Conservation (phyloP, 2,113 vertebrate genomes). For the Aplodontia rufa region DNA sequence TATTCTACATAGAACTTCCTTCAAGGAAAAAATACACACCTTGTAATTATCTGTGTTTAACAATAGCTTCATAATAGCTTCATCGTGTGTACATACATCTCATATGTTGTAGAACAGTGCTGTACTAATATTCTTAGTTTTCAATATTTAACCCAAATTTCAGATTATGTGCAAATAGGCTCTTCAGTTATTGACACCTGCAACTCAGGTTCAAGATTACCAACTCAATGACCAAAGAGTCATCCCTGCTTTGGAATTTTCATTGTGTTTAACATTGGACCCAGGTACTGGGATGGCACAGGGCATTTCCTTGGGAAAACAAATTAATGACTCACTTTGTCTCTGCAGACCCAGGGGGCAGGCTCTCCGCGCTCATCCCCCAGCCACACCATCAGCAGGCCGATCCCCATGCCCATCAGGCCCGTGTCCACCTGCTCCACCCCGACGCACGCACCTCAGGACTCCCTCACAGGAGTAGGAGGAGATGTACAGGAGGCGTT, state of each 20-base stretch:
- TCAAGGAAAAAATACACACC: neutral
- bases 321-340: slow-evolving; percentile 62
- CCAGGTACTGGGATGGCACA: neutral
- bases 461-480: slow-evolving; percentile 97
- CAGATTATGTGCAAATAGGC: neutral
- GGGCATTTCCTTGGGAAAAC: neutral
- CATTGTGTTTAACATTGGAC: slow-evolving; percentile 23
- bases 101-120: neutral
- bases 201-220: neutral
- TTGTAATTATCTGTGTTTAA: neutral
- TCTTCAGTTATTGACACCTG: neutral
- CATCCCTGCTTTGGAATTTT: neutral
- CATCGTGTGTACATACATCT: neutral
- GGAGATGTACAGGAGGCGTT: slow-evolving; percentile 99
- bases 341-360: slow-evolving; percentile 95
- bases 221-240: neutral
- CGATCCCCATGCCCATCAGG: slow-evolving; percentile 95
- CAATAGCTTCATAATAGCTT: neutral
- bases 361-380: slow-evolving; percentile 96
- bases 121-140: slow-evolving; percentile 10
- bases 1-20: neutral
- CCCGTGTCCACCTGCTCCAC: slow-evolving; percentile 94
- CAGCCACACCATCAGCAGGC: slow-evolving; percentile 94
- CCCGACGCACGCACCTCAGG: slow-evolving; percentile 95
- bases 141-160: neutral